These are phyloP conservation scores for Monomorium pharaonis DNA, from an alignment of 1,140 invertebrate species.

Conservation along the genomic window DNA sequence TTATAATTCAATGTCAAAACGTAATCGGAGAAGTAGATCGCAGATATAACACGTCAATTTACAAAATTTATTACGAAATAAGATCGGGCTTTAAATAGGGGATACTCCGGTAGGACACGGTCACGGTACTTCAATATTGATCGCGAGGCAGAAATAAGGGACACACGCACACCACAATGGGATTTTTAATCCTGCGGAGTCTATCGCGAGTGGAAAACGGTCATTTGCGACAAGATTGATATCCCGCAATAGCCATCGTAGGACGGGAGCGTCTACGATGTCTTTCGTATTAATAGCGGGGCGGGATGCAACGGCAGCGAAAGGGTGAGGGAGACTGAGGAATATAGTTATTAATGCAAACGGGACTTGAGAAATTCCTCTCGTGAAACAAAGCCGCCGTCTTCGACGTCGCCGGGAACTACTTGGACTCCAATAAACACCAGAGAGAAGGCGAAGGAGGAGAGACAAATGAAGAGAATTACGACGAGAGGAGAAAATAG, in stretches of 20 bases:
- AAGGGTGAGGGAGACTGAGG: neutral
- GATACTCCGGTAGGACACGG: neutral
- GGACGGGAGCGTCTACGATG: neutral
- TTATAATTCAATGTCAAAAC: neutral
- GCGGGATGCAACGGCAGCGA: neutral
- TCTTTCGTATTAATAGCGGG: conserved; percentile 22
- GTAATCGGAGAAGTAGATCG: neutral
- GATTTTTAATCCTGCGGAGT: conserved; percentile 28
- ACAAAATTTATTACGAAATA: conserved; percentile 25
- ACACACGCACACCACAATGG: neutral
- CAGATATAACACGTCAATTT: neutral
- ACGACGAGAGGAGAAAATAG: conserved; percentile 42
- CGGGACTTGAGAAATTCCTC: conserved; percentile 34
- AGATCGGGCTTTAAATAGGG: neutral
- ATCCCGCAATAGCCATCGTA: neutral
- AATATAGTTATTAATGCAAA: conserved; percentile 45
- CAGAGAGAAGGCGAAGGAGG: neutral
- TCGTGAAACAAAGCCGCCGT: conserved; percentile 35
- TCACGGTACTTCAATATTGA: conserved; percentile 1
- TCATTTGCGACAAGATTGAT: conserved; percentile 11
- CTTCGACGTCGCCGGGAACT: conserved; percentile 31
- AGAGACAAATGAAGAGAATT: conserved; percentile 53
- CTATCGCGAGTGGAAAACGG: neutral
- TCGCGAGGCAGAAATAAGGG: conserved; percentile 1
- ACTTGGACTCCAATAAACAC: conserved; percentile 51